A percentile compares a stretch with the other conserved stretches of the same genome.
phyloP scores from a whole-genome alignment of 1,140 invertebrate genomes.

The Melipona quadrifasciata region DNA sequence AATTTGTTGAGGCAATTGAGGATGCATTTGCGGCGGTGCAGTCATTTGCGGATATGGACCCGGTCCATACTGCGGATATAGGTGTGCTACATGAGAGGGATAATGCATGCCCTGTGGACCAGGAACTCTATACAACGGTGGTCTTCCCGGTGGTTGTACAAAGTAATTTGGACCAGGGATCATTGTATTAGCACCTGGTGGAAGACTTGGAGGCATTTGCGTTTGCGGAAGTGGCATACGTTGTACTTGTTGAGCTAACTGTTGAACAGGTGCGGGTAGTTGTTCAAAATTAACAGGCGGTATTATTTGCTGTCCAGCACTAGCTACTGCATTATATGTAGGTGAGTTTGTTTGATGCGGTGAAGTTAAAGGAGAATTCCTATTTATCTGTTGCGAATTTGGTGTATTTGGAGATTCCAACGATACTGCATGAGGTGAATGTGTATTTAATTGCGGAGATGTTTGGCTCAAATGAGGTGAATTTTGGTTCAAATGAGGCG shows the following conservation, averaged over 20 bases:
- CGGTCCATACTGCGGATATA: conserved; percentile 74
- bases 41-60: conserved; percentile 71
- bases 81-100: conserved; percentile 70
- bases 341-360: conserved; percentile 74
- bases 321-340: conserved; percentile 60
- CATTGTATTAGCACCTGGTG: conserved; percentile 76
- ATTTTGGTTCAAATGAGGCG: conserved; percentile 69
- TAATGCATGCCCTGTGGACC: conserved; percentile 76
- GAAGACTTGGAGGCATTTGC: conserved; percentile 73
- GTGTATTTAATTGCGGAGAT: conserved; percentile 63
- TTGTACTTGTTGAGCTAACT: conserved; percentile 82
- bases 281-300: conserved; percentile 79
- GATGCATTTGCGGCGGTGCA: conserved; percentile 80
- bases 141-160: conserved; percentile 73
- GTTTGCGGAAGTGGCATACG: conserved; percentile 79
- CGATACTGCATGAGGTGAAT: conserved; percentile 58
- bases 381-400: conserved; percentile 56
- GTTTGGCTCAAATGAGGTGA: conserved; percentile 64
- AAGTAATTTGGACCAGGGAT: conserved; percentile 76
- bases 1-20: conserved; percentile 80
- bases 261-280: conserved; percentile 81
- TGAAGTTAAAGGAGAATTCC: conserved; percentile 70
- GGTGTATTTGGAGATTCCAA: conserved; percentile 61
- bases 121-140: conserved; percentile 76
- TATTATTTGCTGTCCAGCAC: conserved; percentile 65